Evolutionary conservation across 2,888 invertebrate species (phyloP).

Genomic region (Chymomyza amoena): DNA sequence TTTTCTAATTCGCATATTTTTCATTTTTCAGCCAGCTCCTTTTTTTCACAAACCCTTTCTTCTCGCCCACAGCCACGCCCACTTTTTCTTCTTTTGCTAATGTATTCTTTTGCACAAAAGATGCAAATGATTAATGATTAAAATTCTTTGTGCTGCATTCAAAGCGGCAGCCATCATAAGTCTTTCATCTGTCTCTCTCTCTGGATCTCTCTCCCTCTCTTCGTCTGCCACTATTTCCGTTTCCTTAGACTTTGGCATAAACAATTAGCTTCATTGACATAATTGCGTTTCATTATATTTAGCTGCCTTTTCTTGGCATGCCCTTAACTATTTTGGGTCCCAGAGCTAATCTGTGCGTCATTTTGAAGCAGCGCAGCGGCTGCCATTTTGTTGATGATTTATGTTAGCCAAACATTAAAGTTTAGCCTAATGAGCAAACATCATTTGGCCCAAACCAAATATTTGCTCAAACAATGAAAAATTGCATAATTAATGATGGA

Average conservation of each 20-base stretch:
- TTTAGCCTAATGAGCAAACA: constrained; percentile 49
- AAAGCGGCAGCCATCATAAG: neutral
- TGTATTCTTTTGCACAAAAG: constrained; percentile 22
- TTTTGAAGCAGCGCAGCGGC: constrained; percentile 30
- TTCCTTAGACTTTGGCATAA: constrained; percentile 25
- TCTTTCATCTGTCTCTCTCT: neutral
- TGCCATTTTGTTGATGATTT: neutral
- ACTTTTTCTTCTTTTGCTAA: neutral
- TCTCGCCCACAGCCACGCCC: neutral
- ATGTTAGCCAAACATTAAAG: neutral
- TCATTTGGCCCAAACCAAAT: constrained; percentile 51
- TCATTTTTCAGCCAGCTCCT: too few relatives aligned
- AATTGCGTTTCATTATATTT: constrained; percentile 44
- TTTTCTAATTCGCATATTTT: neutral
- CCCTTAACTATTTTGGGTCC: neutral
- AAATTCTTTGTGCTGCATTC: constrained; percentile 19
- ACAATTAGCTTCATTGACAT: constrained; percentile 67
- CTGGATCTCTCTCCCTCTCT: neutral
- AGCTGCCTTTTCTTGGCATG: neutral
- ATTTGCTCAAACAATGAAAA: constrained; percentile 42
- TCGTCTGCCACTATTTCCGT: neutral
- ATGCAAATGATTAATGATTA: constrained; percentile 63
- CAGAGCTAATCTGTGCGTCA: neutral
- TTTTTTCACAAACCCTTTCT: neutral
- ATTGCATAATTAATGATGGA: constrained; percentile 61